phyloP scores from a whole-genome alignment of 2,888 invertebrate species.

The Cephus runcator region DNA sequence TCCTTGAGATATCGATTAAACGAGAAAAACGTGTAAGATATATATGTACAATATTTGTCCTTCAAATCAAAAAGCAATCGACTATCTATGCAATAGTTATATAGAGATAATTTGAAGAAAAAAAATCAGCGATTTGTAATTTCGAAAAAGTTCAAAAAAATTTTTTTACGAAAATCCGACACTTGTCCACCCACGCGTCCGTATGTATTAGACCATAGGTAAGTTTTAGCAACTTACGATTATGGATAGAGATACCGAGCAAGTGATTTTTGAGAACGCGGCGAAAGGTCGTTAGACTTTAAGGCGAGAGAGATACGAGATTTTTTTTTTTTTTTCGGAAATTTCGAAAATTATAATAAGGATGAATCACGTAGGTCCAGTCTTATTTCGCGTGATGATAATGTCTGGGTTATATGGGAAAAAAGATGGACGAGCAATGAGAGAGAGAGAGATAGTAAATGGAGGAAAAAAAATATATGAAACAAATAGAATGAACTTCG shows the following conservation, averaged over 20 bases:
- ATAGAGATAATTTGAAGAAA: not conserved
- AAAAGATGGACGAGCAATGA: not conserved
- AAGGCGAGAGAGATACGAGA: not conserved
- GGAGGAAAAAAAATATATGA: too few relatives aligned
- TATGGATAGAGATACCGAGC: slow-evolving; percentile 12
- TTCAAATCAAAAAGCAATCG: not conserved
- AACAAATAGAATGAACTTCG: too few relatives aligned
- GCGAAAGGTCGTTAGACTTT: not conserved
- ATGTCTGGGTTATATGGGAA: not conserved
- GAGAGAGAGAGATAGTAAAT: not conserved
- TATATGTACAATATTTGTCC: not conserved
- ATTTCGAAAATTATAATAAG: not conserved
- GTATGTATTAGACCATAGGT: not conserved
- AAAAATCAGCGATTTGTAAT: too few relatives aligned
- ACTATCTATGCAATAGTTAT: not conserved
- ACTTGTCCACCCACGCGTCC: not conserved
- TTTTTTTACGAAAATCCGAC: too few relatives aligned
- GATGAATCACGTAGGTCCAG: not conserved
- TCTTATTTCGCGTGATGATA: not conserved
- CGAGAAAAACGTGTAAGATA: not conserved
- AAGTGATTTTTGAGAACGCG: slow-evolving; percentile 5
- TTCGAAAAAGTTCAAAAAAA: not conserved
- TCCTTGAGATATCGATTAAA: not conserved
- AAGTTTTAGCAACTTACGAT: not conserved
- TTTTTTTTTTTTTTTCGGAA: too few relatives aligned